Percentiles rank a stretch among this genome's conserved stretches.
phyloP scores from a whole-genome alignment of 2,888 invertebrate species.

The Melangyna quadrimaculata region DNA sequence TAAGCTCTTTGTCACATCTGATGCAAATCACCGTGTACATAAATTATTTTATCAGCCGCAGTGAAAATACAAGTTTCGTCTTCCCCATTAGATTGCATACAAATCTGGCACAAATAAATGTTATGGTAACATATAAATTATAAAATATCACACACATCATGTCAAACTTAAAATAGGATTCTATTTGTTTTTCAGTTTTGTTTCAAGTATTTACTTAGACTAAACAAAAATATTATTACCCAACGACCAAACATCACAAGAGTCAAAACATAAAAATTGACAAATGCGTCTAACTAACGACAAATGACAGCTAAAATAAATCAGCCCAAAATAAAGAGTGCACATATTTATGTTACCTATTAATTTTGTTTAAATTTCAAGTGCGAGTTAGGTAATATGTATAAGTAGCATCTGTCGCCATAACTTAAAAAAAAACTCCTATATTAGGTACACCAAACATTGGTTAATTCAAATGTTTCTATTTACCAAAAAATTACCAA shows the following conservation, averaged over 20 bases:
- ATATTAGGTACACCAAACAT: background rate
- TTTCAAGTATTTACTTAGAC: background rate
- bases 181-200: too few species aligned
- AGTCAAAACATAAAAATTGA: background rate
- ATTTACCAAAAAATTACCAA: background rate
- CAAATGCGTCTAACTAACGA: background rate
- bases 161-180: too few species aligned
- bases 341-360: background rate
- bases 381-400: background rate
- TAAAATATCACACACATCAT: too few species aligned
- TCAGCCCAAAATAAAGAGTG: background rate
- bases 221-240: background rate
- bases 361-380: background rate
- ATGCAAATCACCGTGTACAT: too few species aligned
- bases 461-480: background rate
- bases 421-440: background rate
- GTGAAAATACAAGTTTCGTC: too few species aligned
- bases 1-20: too few species aligned
- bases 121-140: too few species aligned
- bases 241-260: background rate
- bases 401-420: background rate
- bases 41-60: too few species aligned
- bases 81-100: too few species aligned
- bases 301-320: too few species aligned
- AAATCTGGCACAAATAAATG: too few species aligned